Evolutionary conservation across 2,888 invertebrate genomes (phyloP).

Genomic region (Pheosia tremula): DNA sequence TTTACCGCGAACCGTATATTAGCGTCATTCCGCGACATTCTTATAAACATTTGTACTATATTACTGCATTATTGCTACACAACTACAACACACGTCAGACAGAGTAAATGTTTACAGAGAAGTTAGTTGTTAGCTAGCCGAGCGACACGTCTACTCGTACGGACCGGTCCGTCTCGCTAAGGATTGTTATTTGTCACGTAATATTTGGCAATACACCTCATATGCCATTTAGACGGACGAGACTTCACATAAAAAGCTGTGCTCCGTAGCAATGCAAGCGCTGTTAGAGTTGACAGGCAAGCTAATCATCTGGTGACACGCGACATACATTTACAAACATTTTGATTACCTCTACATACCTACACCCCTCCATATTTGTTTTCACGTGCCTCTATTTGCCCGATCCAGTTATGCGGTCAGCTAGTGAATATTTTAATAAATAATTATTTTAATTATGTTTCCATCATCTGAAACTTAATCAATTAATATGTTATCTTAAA

Average conservation of each 20-base stretch:
- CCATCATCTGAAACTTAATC: too few relatives aligned
- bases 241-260: conserved; percentile 16
- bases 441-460: too few relatives aligned
- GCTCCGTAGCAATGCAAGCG: conserved; percentile 40
- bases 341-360: conserved; percentile 68
- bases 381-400: conserved; percentile 64
- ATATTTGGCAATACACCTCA: background rate
- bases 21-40: conserved; percentile 58
- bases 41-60: conserved; percentile 69
- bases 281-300: conserved; percentile 44
- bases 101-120: conserved; percentile 64
- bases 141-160: conserved; percentile 45
- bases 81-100: conserved; percentile 65
- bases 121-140: conserved; percentile 47
- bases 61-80: conserved; percentile 69
- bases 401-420: too few relatives aligned
- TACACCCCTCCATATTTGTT: conserved; percentile 61
- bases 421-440: conserved; percentile 28
- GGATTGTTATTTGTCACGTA: background rate
- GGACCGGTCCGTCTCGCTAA: conserved; percentile 32
- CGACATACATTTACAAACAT: conserved; percentile 79
- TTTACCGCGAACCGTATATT: conserved; percentile 60
- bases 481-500: too few relatives aligned
- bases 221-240: background rate
- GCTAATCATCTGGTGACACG: conserved; percentile 73